Conservation (phyloP, 2,797 vertebrate species). For the Melanotaenia trifasciata region DNA sequence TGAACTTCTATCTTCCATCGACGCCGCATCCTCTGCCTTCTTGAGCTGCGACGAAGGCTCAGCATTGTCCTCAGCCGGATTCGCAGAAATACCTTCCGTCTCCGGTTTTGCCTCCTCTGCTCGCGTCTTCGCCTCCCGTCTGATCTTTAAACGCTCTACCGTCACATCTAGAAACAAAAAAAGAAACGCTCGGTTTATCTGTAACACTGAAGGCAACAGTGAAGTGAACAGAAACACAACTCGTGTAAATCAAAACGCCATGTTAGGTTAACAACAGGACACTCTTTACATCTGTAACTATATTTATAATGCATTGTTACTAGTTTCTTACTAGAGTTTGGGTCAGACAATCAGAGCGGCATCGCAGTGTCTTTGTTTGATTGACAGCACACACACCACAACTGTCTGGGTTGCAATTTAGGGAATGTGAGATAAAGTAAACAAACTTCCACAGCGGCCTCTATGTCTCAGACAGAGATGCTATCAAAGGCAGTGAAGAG, state of each 20-base stretch:
- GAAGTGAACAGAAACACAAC: no score
- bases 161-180: conserved; percentile 85
- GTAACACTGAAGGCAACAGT: not conserved
- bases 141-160: conserved; percentile 86
- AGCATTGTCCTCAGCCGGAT: conserved; percentile 60
- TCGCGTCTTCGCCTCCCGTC: conserved; percentile 80
- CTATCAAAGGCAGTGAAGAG: not conserved
- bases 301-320: not conserved
- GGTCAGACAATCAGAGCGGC: not conserved
- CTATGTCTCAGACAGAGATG: not conserved
- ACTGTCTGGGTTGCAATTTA: not conserved
- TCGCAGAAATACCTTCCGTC: conserved; percentile 68
- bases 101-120: conserved; percentile 80
- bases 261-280: not conserved
- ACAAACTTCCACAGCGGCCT: not conserved
- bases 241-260: no score
- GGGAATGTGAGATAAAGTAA: not conserved
- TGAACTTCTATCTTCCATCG: conserved; percentile 64
- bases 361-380: not conserved
- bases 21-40: conserved; percentile 51
- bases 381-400: not conserved
- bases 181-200: not conserved
- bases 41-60: conserved; percentile 41
- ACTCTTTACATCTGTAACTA: not conserved
- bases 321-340: not conserved